Base-by-base conservation (phyloP, 2,113 vertebrate species). In the Labeo rohita region DNA sequence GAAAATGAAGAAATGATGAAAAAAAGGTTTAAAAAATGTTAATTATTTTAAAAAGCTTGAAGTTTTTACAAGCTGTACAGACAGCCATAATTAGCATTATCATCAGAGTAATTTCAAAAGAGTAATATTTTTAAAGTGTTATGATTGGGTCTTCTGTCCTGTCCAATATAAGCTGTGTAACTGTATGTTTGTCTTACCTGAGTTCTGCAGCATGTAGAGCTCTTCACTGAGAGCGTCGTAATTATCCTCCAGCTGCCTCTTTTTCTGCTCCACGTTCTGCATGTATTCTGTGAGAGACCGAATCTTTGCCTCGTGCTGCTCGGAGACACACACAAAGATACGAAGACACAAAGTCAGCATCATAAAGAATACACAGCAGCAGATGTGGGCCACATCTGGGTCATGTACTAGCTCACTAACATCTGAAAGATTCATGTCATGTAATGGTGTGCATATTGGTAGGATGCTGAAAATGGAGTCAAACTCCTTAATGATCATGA, bases 261-360 rank as follows among this genome's bases (percentile, higher is more conserved):
- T 97, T 95, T 96, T 98, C 72, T 96, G 93, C 94, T 98, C 97
- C 91, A 98, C 95, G 0, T 94, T 97, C 92, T 98, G 97, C 96
- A 97, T 97, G 93, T 97, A 98, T 88, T 98, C 97, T 0, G 97
- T 98, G 75, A 98, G 95, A 0, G 97, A 98, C 80, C 96, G 95
- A 91, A 98, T 98, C 95, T 98, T 98, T 8, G 96, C 96, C 89
- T 98, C 97, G 2, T 98, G 97, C 97, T 98, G 92, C 0, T 56
- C 77, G 77, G 76, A 87, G 21, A 78, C 4, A 83, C 49, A 86
- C 18, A 84, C 54, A 77, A 50, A 83, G 23, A 18, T 61, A 77
- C 47, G 78, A 9, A 68, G 1, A 68, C 65, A 68, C 65, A 68
- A 1, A 36, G 34, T 39, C 8, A 68, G 28, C 12, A 28, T 6